Conservation (phyloP, 2,113 vertebrate genomes). For the Brachypodius melanocephalos region DNA sequence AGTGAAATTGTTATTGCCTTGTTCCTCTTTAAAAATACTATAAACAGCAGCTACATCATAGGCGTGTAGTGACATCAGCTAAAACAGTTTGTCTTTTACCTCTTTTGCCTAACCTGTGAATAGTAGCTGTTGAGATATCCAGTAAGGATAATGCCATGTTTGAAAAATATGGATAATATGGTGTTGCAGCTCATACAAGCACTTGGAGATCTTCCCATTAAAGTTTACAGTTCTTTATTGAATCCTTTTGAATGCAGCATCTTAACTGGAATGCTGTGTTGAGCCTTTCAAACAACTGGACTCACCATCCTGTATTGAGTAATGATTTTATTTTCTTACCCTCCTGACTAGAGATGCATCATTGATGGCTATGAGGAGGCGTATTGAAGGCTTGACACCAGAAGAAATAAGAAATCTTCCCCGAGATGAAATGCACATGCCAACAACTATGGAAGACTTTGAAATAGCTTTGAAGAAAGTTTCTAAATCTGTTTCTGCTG, state of each 20-base stretch:
- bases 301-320: not conserved
- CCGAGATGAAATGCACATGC: slow-evolving; percentile 98
- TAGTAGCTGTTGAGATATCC: not conserved
- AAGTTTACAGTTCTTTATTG: not conserved
- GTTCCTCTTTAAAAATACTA: not conserved
- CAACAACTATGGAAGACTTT: slow-evolving; percentile 98
- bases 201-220: not conserved
- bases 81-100: not conserved
- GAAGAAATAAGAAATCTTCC: slow-evolving; percentile 97
- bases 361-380: slow-evolving; percentile 96
- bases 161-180: not conserved
- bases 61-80: not conserved
- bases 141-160: not conserved
- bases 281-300: not conserved
- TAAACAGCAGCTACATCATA: not conserved
- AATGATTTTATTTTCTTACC: not conserved
- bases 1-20: not conserved
- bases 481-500: slow-evolving; percentile 93
- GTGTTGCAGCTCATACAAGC: not conserved
- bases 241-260: not conserved
- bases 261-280: not conserved
- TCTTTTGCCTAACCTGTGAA: not conserved
- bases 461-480: slow-evolving; percentile 93
- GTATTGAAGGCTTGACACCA: slow-evolving; percentile 93
- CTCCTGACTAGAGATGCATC: slow-evolving; percentile 86